Percentiles rank a stretch among this genome's conserved stretches.
Evolutionary conservation across 2,113 vertebrate species (phyloP).

Genomic region (Chionomys nivalis): DNA sequence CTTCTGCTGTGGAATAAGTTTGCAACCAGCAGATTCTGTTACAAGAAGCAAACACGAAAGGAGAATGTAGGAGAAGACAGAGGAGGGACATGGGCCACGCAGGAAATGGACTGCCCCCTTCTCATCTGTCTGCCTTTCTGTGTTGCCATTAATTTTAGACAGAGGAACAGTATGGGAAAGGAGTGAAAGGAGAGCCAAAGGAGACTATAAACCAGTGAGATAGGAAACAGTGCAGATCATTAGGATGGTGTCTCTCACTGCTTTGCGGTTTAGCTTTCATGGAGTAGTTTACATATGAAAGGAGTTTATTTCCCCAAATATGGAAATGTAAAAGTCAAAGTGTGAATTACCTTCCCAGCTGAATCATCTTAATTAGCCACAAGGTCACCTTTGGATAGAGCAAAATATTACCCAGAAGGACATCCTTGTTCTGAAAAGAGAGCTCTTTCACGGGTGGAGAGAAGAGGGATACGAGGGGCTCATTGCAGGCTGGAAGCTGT

Average conservation of each 20-base stretch:
- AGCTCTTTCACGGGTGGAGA: not conserved
- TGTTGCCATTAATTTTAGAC: slow-evolving; percentile 12
- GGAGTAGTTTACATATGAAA: slow-evolving; percentile 67
- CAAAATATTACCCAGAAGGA: slow-evolving; percentile 47
- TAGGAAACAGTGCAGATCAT: slow-evolving; percentile 60
- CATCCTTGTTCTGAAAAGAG: slow-evolving; percentile 62
- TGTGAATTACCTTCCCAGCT: slow-evolving; percentile 60
- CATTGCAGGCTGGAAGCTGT: slow-evolving; percentile 51
- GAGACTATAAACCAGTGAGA: slow-evolving; percentile 43
- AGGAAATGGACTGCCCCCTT: not conserved
- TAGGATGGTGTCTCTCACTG: slow-evolving; percentile 31
- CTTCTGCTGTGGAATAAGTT: not conserved
- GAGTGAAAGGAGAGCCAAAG: slow-evolving; percentile 39
- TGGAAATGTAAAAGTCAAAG: slow-evolving; percentile 61
- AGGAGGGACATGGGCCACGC: not conserved
- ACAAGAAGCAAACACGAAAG: not conserved
- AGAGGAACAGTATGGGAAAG: not conserved
- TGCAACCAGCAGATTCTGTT: not conserved
- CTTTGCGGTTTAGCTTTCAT: slow-evolving; percentile 56
- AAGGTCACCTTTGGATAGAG: slow-evolving; percentile 67
- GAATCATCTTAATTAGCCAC: slow-evolving; percentile 70
- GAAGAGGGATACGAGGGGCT: slow-evolving; percentile 28
- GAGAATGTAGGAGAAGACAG: not conserved
- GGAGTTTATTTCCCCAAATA: slow-evolving; percentile 67
- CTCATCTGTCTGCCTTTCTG: not conserved